Base-by-base conservation (phyloP, 1,140 invertebrate genomes). In the Caenorhabditis briggsae region DNA sequence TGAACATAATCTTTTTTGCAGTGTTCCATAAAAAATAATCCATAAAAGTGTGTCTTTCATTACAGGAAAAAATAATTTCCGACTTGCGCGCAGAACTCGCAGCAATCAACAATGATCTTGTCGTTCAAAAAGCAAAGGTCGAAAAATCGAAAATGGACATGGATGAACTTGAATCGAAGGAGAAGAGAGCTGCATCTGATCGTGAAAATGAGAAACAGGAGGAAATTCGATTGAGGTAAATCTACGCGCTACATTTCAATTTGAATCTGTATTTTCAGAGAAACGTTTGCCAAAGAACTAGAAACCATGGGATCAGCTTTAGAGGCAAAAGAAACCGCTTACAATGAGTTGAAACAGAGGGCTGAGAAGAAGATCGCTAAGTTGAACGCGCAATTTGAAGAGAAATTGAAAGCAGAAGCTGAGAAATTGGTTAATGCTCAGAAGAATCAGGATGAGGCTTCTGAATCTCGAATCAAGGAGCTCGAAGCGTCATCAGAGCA, bases 1-100 rank as follows among this genome's bases (percentile, higher is more conserved):
- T 33, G 33, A 12, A 41, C n/a, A 18, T 64, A 25, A 18, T 64
- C 11, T 12, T 64, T n/a, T 25, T 18, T 23, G 33, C 65, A 46
- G 65, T 74, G 65, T 74, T 74, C 12, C 12, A 11, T 23, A 16
- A n/a, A 41, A 2, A 64, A 41, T 23, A 12, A 12, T n/a, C n/a
- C 12, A 23, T 64, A 16, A 64, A 14, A 0, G 2, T 53, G 5
- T 53, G 16, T 53, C 9, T 25, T 25, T 6, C 43, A 7, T 78
- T 86, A 9, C 56, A 87, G 86, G 86, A 87, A 50, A 87, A 83
- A 46, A 83, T 83, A 12, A 64, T 87, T 6, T 46, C 86, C 25
- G 86, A 87, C 16, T 25, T 87, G n/a, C 33, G 86, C 5, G 48
- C 58, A 3, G 61, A 85, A 46, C 53, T 85, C n/a, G 50, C 70